Conservation (phyloP, 1,140 invertebrate genomes). For the Euura lappo region DNA sequence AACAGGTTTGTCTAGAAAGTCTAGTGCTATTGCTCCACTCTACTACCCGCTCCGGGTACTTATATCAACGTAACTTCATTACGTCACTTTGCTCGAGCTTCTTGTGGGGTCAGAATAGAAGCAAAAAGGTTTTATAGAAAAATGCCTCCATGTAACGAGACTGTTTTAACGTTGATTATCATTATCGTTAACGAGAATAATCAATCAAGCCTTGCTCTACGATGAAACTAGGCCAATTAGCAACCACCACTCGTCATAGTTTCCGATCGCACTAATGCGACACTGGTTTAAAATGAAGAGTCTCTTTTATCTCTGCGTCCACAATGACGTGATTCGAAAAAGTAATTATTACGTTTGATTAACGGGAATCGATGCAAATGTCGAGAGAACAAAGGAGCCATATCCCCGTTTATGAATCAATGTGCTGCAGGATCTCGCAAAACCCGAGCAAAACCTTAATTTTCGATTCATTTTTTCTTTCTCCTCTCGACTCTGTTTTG, state of each 20-base stretch:
- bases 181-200: background rate
- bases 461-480: constrained; percentile 1
- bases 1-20: constrained; percentile 31
- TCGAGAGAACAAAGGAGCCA: background rate
- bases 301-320: background rate
- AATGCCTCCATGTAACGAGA: no score
- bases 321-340: no score
- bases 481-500: background rate
- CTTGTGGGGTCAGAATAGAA: no score
- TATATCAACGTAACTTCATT: background rate
- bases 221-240: background rate
- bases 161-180: no score
- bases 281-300: background rate
- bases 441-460: background rate
- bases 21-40: constrained; percentile 49
- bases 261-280: background rate
- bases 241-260: background rate
- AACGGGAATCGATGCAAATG: background rate
- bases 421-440: background rate
- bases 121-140: no score
- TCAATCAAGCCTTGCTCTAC: background rate
- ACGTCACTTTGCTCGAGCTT: no score
- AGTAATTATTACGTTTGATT: no score
- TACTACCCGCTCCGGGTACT: constrained; percentile 31
- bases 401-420: background rate